phyloP scores from a whole-genome alignment of 1,140 invertebrate genomes.

The Heliconius nattereri region DNA sequence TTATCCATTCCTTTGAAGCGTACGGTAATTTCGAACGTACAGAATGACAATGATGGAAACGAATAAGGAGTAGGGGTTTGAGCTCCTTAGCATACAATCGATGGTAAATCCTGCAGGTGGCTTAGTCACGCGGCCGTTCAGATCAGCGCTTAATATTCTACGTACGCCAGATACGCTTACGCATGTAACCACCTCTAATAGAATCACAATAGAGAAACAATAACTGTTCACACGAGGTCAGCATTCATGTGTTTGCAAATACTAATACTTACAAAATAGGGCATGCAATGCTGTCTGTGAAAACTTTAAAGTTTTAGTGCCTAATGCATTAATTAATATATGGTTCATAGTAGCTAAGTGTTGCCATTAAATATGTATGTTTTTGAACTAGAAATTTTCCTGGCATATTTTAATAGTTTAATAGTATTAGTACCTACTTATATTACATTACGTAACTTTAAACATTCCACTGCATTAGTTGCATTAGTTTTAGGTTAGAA shows the following conservation, averaged over 20 bases:
- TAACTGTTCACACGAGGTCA: constrained; percentile 75
- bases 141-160: constrained; percentile 68
- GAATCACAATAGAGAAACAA: constrained; percentile 68
- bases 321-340: not conserved
- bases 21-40: constrained; percentile 40
- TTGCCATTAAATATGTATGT: not conserved
- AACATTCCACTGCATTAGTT: not conserved
- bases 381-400: too few relatives aligned
- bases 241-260: constrained; percentile 67
- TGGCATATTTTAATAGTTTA: too few relatives aligned
- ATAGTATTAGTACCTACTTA: too few relatives aligned
- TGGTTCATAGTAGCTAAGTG: not conserved
- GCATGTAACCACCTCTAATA: constrained; percentile 60
- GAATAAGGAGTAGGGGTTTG: constrained; percentile 35
- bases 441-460: too few relatives aligned
- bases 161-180: constrained; percentile 54
- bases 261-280: constrained; percentile 49
- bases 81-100: constrained; percentile 74
- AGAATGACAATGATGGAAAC: constrained; percentile 41
- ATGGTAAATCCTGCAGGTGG: constrained; percentile 69
- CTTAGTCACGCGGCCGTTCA: constrained; percentile 70
- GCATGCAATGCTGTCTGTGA: constrained; percentile 39
- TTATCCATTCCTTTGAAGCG: constrained; percentile 16
- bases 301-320: constrained; percentile 2
- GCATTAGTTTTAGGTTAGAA: not conserved